A percentile compares a stretch with the other conserved stretches of the same genome.
Evolutionary conservation across 2,797 vertebrate genomes (phyloP).

Genomic region (Artibeus lituratus): DNA sequence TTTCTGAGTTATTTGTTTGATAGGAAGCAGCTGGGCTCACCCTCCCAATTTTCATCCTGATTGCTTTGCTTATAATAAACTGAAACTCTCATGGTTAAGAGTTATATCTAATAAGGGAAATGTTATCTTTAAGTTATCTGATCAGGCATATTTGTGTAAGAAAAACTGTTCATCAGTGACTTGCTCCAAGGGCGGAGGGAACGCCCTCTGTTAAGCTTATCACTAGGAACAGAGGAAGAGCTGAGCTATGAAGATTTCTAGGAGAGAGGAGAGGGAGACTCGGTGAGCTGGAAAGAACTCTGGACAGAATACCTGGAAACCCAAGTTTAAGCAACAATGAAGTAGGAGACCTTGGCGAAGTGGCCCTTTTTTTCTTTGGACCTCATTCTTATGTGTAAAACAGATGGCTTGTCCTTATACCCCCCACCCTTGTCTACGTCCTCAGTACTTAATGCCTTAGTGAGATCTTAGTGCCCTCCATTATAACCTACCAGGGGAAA

Average conservation of each 20-base stretch:
- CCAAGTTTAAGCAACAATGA: background rate
- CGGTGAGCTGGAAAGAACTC: background rate
- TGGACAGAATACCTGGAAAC: constrained; percentile 6
- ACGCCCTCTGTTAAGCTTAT: background rate
- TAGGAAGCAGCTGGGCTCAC: background rate
- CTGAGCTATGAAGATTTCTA: background rate
- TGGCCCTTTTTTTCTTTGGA: background rate
- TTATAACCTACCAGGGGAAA: background rate
- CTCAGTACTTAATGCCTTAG: background rate
- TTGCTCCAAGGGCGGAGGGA: background rate
- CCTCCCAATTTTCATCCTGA: constrained; percentile 2
- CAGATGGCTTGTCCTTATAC: background rate
- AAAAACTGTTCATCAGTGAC: background rate
- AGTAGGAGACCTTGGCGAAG: background rate
- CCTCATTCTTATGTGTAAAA: background rate
- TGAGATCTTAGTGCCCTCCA: background rate
- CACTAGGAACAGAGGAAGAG: background rate
- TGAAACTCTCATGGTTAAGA: constrained; percentile 14
- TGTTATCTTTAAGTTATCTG: constrained; percentile 60
- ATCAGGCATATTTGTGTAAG: constrained; percentile 48
- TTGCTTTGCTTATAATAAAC: constrained; percentile 33
- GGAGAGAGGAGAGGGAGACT: background rate
- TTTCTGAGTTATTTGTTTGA: background rate
- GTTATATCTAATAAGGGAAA: constrained; percentile 31
- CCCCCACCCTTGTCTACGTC: background rate